Conservation (phyloP, 2,113 vertebrate genomes). For the Otis tarda region DNA sequence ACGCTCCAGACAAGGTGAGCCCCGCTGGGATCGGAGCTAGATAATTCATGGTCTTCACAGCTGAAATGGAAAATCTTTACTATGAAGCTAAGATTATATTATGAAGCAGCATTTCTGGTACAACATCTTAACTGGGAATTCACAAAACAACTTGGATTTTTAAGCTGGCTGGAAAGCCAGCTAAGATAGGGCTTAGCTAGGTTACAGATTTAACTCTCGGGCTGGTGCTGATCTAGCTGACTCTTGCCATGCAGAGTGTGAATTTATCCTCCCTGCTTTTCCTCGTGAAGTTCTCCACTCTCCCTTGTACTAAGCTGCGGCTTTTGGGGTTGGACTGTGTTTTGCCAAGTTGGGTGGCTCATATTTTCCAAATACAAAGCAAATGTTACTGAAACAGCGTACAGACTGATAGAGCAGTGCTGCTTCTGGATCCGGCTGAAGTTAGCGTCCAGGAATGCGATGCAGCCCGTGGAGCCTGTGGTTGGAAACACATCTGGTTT, state of each 20-base stretch:
- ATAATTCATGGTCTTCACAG: fast-evolving
- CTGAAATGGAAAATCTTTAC: neutral
- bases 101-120: neutral
- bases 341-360: neutral
- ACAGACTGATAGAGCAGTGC: neutral
- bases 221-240: neutral
- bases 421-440: neutral
- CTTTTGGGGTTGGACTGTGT: neutral
- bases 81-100: neutral
- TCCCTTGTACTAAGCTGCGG: neutral
- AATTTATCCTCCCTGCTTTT: neutral
- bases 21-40: neutral
- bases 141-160: neutral
- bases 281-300: neutral
- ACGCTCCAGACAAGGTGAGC: constrained; percentile 94
- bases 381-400: neutral
- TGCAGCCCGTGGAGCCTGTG: neutral
- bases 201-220: neutral
- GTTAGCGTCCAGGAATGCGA: neutral
- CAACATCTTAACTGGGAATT: neutral
- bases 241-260: neutral
- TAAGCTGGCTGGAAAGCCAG: neutral
- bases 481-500: neutral
- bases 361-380: neutral
- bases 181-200: neutral